A percentile compares a stretch with the other conserved stretches of the same genome.
Evolutionary conservation across 2,888 invertebrate species (phyloP).

Genomic region (Catotricha subobsoleta): DNA sequence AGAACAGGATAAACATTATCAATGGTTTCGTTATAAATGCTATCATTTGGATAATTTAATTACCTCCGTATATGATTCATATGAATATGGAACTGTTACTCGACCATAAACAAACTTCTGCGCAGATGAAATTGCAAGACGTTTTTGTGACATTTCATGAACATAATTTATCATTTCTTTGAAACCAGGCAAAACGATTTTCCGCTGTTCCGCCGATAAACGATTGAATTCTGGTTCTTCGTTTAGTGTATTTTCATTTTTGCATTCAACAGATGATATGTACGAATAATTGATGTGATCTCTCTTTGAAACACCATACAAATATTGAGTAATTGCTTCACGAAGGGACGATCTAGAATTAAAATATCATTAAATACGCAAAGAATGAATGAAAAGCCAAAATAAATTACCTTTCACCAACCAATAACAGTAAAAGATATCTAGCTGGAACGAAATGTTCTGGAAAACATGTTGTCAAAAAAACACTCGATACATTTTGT

Average conservation of each 20-base stretch:
- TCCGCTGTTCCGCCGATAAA: conserved; percentile 20
- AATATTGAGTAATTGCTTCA: conserved; percentile 24
- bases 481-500: conserved; percentile 66
- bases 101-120: conserved; percentile 44
- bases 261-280: conserved; percentile 28
- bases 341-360: conserved; percentile 21
- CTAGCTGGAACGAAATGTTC: conserved; percentile 64
- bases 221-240: conserved; percentile 20
- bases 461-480: conserved; percentile 65
- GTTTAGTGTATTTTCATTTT: conserved; percentile 1
- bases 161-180: conserved; percentile 52
- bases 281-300: conserved; percentile 31
- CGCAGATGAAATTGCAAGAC: conserved; percentile 37
- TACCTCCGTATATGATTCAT: conserved; percentile 57
- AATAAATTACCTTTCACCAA: conserved; percentile 54
- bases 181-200: conserved; percentile 49
- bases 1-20: too few species aligned
- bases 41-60: background rate
- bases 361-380: background rate
- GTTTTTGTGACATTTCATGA: conserved; percentile 43
- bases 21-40: too few species aligned
- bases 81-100: conserved; percentile 51
- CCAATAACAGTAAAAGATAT: conserved; percentile 62
- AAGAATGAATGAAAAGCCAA: background rate
- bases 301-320: conserved; percentile 52